These are phyloP conservation scores for Labeo rohita DNA, from an alignment of 2,113 vertebrate genomes.

Conservation along the genomic window DNA sequence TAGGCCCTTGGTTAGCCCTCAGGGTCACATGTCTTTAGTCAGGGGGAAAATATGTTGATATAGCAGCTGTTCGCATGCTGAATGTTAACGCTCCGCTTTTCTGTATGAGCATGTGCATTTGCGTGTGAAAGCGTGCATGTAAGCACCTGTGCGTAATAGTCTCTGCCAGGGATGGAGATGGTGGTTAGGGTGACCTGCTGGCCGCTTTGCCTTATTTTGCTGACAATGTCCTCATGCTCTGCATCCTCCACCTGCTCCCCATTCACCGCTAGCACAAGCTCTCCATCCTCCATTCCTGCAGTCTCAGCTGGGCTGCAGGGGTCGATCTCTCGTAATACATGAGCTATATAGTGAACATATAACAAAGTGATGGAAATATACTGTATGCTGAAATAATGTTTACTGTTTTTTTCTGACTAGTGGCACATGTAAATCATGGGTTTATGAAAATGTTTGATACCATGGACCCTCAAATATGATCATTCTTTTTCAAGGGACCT, in stretches of 20 bases:
- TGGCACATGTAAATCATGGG: background rate
- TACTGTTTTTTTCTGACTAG: background rate
- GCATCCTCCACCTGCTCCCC: conserved; percentile 81
- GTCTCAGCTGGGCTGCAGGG: conserved; percentile 82
- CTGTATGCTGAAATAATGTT: background rate
- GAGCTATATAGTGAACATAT: conserved; percentile 70
- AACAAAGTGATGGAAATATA: background rate
- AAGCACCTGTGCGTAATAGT: conserved; percentile 83
- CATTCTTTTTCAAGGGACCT: background rate
- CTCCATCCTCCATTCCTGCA: conserved; percentile 88
- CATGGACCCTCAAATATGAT: background rate
- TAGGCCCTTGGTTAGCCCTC: background rate
- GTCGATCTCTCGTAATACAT: conserved; percentile 89
- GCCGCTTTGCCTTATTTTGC: conserved; percentile 75
- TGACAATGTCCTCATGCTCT: conserved; percentile 84
- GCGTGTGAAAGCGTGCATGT: background rate
- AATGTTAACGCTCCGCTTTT: conserved; percentile 8
- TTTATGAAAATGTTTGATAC: background rate
- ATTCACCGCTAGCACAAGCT: conserved; percentile 88
- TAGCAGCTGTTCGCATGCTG: background rate
- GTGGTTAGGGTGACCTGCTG: conserved; percentile 76
- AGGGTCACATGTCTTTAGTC: background rate
- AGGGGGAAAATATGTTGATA: conserved; percentile 4
- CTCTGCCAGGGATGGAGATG: conserved; percentile 77
- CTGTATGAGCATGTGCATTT: background rate